A percentile compares a stretch with the other conserved stretches of the same genome.
These are phyloP conservation scores for Oscheius sp. DNA, from an alignment of 2,888 invertebrate species.

Conservation along the genomic window DNA sequence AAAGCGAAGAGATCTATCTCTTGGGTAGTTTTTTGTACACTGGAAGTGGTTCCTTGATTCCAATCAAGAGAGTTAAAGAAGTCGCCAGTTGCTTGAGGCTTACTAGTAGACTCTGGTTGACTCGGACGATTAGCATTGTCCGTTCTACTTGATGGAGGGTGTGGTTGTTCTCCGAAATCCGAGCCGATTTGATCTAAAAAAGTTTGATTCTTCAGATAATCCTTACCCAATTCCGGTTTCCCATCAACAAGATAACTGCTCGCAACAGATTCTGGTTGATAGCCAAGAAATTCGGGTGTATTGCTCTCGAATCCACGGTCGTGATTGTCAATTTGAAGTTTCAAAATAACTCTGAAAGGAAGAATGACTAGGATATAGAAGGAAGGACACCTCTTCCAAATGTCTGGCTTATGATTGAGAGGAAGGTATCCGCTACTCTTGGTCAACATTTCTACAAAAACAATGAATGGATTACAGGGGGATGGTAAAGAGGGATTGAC, in stretches of 20 bases:
- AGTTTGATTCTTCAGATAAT: not conserved
- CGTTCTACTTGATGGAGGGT: not conserved
- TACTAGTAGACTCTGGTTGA: not conserved
- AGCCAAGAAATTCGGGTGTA: not conserved
- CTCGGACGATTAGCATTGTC: not conserved
- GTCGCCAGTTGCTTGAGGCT: not conserved
- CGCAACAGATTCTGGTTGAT: conserved; percentile 25
- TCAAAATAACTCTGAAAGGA: conserved; percentile 23
- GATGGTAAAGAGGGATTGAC: not conserved
- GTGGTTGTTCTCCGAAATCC: not conserved
- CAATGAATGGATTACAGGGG: not conserved
- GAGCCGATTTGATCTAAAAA: not conserved
- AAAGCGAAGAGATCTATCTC: not conserved
- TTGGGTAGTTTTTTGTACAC: not conserved
- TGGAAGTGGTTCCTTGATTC: not conserved
- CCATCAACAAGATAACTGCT: conserved; percentile 29
- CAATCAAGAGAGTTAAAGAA: conserved; percentile 25
- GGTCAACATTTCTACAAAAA: conserved; percentile 14
- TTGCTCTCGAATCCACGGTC: conserved; percentile 30
- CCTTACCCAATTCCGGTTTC: conserved; percentile 36
- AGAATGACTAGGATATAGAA: not conserved
- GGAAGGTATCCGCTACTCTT: conserved; percentile 22
- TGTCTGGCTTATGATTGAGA: conserved; percentile 27
- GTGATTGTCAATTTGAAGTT: conserved; percentile 22
- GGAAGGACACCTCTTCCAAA: conserved; percentile 17